Conservation (phyloP, 2,888 invertebrate genomes). For the Cataglyphis albicans region DNA sequence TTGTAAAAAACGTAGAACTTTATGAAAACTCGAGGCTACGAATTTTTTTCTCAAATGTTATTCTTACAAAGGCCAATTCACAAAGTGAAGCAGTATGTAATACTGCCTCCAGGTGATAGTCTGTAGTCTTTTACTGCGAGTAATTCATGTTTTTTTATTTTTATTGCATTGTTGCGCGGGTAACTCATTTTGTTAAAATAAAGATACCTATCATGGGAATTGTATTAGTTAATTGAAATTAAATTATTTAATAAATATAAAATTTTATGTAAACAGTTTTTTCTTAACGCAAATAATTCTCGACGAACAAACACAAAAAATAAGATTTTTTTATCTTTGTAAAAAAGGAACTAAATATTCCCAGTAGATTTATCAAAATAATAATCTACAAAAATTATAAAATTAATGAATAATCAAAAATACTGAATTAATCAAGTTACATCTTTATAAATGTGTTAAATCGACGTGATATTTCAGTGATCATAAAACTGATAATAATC, state of each 20-base stretch:
- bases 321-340: not conserved
- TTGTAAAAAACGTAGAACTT: not conserved
- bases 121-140: not conserved
- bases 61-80: slow-evolving; percentile 2
- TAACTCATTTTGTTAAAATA: slow-evolving; percentile 16
- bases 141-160: slow-evolving; percentile 6
- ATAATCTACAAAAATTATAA: not conserved
- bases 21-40: not conserved
- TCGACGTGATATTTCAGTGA: not conserved
- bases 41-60: not conserved
- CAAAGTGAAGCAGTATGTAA: slow-evolving; percentile 4
- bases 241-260: slow-evolving; percentile 7
- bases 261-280: slow-evolving; percentile 1
- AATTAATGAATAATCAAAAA: slow-evolving; percentile 2
- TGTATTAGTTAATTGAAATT: slow-evolving; percentile 5
- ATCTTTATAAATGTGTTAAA: not conserved
- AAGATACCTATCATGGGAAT: not conserved
- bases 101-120: not conserved
- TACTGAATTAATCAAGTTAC: not conserved
- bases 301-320: not conserved
- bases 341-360: not conserved
- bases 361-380: not conserved
- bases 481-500: slow-evolving; percentile 32
- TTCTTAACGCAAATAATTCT: not conserved
- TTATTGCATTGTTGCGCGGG: not conserved